A percentile compares a stretch with the other conserved stretches of the same genome.
Conservation (phyloP, 2,888 invertebrate genomes). For the Tuberolachnus salignus region DNA sequence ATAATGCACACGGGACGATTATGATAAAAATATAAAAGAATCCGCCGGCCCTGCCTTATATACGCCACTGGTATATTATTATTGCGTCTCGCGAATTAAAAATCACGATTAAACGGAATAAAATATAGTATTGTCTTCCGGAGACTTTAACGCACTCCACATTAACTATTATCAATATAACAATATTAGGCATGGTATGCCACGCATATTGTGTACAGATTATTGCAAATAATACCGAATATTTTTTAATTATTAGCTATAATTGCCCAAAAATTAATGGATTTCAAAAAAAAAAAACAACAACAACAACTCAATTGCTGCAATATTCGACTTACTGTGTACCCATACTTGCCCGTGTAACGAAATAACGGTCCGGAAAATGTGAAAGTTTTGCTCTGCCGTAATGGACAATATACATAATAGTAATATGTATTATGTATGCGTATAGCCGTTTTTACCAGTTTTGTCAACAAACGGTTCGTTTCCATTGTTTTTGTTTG, state of each 20-base stretch:
- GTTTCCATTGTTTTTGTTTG: slow-evolving; percentile 42
- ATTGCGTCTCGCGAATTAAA: no score
- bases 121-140: neutral
- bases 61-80: no score
- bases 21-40: no score
- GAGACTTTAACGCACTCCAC: slow-evolving; percentile 27
- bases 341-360: no score
- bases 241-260: no score
- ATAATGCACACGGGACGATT: no score
- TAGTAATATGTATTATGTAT: neutral
- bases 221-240: neutral
- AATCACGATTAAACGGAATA: no score
- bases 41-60: no score
- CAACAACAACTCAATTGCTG: no score
- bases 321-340: no score
- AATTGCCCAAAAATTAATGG: no score
- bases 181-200: neutral
- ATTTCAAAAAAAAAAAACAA: no score
- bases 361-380: slow-evolving; percentile 20
- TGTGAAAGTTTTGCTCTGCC: slow-evolving; percentile 43
- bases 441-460: slow-evolving; percentile 25
- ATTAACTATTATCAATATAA: neutral
- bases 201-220: neutral
- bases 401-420: slow-evolving; percentile 24
- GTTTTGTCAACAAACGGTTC: slow-evolving; percentile 35